Evolutionary conservation across 2,797 vertebrate species (phyloP).

Genomic region (Austrolebias charrua): DNA sequence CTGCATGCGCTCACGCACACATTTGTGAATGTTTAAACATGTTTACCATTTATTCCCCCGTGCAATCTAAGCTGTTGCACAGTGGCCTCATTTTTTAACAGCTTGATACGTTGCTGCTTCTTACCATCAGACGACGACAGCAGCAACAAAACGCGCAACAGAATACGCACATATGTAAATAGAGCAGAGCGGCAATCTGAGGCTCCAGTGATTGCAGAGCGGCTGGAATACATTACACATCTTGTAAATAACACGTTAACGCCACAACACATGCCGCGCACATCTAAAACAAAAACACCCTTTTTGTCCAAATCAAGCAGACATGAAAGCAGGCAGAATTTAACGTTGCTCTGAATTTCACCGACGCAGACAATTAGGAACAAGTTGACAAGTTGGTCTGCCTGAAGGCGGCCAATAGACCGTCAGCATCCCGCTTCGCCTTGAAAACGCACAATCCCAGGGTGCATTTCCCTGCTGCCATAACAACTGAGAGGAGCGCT

Average conservation of each 20-base stretch:
- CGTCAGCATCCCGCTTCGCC: slow-evolving; percentile 72
- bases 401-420: slow-evolving; percentile 68
- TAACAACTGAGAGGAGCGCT: slow-evolving; percentile 75
- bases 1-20: slow-evolving; percentile 10
- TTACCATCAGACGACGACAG: slow-evolving; percentile 33
- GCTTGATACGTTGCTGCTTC: slow-evolving; percentile 56
- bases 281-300: slow-evolving; percentile 24
- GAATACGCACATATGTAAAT: slow-evolving; percentile 37
- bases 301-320: slow-evolving; percentile 57
- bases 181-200: slow-evolving; percentile 30
- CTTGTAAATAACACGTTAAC: slow-evolving; percentile 19
- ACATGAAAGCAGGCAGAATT: slow-evolving; percentile 54
- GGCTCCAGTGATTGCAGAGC: slow-evolving; percentile 42
- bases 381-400: slow-evolving; percentile 53
- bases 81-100: slow-evolving; percentile 47
- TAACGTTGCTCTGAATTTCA: slow-evolving; percentile 54
- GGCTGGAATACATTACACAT: slow-evolving; percentile 22
- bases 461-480: slow-evolving; percentile 79
- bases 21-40: slow-evolving; percentile 25
- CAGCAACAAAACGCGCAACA: slow-evolving; percentile 26
- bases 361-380: slow-evolving; percentile 63
- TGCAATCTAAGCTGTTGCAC: slow-evolving; percentile 21
- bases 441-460: slow-evolving; percentile 76
- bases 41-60: too few relatives aligned
- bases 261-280: slow-evolving; percentile 20